phyloP scores from a whole-genome alignment of 1,140 invertebrate species.

The Euborellia annulipes region DNA sequence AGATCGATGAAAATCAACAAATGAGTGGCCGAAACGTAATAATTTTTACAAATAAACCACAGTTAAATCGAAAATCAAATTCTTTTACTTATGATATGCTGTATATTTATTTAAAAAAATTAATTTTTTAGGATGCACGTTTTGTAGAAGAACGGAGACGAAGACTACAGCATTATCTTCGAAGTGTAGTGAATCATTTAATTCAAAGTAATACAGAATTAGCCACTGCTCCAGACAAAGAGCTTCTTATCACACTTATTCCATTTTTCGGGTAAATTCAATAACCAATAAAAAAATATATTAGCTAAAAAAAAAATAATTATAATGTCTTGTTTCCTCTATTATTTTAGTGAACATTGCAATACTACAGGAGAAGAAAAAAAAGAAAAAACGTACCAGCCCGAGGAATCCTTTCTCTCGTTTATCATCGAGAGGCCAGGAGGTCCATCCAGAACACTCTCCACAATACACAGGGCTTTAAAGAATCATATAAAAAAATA shows the following conservation, averaged over 20 bases:
- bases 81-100: conserved; percentile 3
- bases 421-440: not conserved
- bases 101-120: conserved; percentile 8
- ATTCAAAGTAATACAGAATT: conserved; percentile 51
- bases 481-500: not conserved
- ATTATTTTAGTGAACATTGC: conserved; percentile 1
- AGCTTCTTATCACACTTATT: conserved; percentile 50
- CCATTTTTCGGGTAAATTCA: conserved; percentile 63
- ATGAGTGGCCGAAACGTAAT: too few species aligned
- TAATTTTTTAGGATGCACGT: conserved; percentile 46
- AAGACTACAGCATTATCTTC: conserved; percentile 60
- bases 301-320: not conserved
- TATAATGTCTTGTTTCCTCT: not conserved
- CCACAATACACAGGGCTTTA: conserved; percentile 8
- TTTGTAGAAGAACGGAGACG: conserved; percentile 63
- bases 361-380: conserved; percentile 1
- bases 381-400: not conserved
- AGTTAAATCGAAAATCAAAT: not conserved
- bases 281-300: not conserved
- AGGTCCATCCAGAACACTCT: not conserved
- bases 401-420: conserved; percentile 6
- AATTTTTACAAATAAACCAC: conserved; percentile 6
- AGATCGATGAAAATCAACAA: too few species aligned
- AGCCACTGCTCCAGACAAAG: conserved; percentile 45
- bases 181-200: conserved; percentile 52